A percentile compares a stretch with the other conserved stretches of the same genome.
phyloP scores from a whole-genome alignment of 2,113 vertebrate species.

The Nicator chloris region DNA sequence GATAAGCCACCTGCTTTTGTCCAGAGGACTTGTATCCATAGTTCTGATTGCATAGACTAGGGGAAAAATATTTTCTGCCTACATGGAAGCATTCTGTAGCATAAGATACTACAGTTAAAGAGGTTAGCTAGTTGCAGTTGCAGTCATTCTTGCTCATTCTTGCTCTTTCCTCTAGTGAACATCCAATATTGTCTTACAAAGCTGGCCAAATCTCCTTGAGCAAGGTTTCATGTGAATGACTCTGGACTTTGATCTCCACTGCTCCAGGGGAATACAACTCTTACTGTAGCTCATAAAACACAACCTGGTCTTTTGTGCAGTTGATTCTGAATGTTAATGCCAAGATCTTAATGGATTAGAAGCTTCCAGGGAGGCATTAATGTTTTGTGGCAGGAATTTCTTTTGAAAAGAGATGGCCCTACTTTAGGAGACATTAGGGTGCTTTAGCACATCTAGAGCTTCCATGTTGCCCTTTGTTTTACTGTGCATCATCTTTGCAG shows the following conservation, averaged over 20 bases:
- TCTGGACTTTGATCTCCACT: background rate
- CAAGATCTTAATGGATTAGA: constrained; percentile 17
- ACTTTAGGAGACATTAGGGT: background rate
- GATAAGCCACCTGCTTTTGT: background rate
- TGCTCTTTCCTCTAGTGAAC: background rate
- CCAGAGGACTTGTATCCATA: background rate
- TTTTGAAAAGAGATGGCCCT: background rate
- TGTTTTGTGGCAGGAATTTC: background rate
- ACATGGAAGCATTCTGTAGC: background rate
- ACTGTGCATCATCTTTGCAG: background rate
- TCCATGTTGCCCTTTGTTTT: background rate
- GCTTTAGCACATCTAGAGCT: background rate
- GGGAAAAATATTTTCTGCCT: background rate
- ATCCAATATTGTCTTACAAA: background rate
- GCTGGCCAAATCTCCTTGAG: background rate
- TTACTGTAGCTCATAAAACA: background rate
- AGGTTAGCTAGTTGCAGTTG: background rate
- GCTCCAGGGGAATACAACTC: background rate
- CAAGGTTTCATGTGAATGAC: background rate
- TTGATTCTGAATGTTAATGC: background rate
- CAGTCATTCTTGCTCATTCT: background rate
- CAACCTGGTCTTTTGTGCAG: background rate
- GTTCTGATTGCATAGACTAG: background rate
- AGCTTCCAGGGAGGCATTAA: background rate
- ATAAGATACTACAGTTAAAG: background rate